Conservation (phyloP, 2,888 invertebrate species). For the Helicoverpa assulta region DNA sequence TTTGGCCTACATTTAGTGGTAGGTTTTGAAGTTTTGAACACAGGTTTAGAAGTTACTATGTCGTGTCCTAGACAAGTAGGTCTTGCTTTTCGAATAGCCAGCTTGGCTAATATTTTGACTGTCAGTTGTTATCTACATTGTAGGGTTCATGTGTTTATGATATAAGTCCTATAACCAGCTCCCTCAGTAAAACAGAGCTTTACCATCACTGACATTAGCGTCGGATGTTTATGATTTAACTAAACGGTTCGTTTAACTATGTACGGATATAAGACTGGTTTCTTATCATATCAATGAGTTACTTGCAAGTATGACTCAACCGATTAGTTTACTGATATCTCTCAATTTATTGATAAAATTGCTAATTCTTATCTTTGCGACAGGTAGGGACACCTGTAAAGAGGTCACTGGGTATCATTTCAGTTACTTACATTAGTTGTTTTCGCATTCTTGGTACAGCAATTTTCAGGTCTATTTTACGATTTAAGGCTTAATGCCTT, state of each 20-base stretch:
- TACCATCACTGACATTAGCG: too few relatives aligned
- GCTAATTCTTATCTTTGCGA: slow-evolving; percentile 32
- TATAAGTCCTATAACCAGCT: too few relatives aligned
- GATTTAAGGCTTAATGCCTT: too few relatives aligned
- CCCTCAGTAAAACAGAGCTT: too few relatives aligned
- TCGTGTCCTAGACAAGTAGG: too few relatives aligned
- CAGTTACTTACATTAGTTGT: neutral
- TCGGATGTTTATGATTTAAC: neutral
- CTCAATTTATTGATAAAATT: slow-evolving; percentile 25
- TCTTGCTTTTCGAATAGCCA: too few relatives aligned
- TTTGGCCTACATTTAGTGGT: too few relatives aligned
- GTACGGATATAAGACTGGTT: slow-evolving; percentile 15
- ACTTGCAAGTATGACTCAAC: slow-evolving; percentile 30
- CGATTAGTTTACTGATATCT: slow-evolving; percentile 31
- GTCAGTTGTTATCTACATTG: too few relatives aligned
- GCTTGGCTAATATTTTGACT: too few relatives aligned
- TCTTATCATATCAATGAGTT: slow-evolving; percentile 25
- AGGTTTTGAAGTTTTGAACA: too few relatives aligned
- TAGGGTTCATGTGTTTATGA: too few relatives aligned
- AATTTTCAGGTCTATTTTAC: neutral
- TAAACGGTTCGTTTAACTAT: slow-evolving; percentile 1
- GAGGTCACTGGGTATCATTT: slow-evolving; percentile 26
- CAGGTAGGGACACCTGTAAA: slow-evolving; percentile 31
- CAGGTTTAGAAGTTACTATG: too few relatives aligned
- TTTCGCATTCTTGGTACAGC: neutral